These are phyloP conservation scores for Dusona sp. DNA, from an alignment of 2,888 invertebrate species.

Conservation along the genomic window DNA sequence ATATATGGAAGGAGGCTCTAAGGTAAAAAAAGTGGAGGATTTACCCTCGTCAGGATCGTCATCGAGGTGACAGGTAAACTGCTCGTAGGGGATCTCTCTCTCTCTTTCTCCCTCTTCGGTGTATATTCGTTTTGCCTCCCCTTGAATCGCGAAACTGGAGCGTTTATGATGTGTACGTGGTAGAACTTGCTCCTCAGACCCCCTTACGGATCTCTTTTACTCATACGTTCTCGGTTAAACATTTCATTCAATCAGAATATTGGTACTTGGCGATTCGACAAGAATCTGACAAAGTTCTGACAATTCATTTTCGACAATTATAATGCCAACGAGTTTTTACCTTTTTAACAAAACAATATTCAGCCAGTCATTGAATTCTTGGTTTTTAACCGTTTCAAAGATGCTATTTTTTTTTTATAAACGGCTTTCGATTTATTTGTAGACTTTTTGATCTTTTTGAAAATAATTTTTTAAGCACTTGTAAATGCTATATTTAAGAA, in stretches of 20 bases:
- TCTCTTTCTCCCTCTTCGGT: conserved; percentile 42
- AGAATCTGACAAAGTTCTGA: no score
- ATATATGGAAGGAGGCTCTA: conserved; percentile 55
- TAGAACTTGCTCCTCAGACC: conserved; percentile 67
- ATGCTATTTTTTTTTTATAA: no score
- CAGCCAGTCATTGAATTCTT: no score
- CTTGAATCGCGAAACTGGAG: conserved; percentile 54
- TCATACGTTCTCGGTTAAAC: neutral
- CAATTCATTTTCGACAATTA: no score
- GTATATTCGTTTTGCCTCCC: conserved; percentile 41
- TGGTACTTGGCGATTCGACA: neutral
- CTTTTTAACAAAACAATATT: no score
- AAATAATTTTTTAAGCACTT: no score
- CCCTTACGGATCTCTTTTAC: conserved; percentile 12
- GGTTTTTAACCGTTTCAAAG: no score
- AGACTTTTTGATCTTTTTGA: no score
- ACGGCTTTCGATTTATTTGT: no score
- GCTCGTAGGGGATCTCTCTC: conserved; percentile 45
- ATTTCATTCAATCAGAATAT: neutral
- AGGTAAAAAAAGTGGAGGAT: conserved; percentile 54
- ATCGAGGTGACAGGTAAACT: conserved; percentile 83
- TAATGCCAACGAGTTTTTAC: no score
- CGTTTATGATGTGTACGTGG: conserved; percentile 66
- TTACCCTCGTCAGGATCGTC: conserved; percentile 83
- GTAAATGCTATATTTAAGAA: no score